Evolutionary conservation across 2,797 vertebrate species (phyloP).

Genomic region (Thamnophis elegans): DNA sequence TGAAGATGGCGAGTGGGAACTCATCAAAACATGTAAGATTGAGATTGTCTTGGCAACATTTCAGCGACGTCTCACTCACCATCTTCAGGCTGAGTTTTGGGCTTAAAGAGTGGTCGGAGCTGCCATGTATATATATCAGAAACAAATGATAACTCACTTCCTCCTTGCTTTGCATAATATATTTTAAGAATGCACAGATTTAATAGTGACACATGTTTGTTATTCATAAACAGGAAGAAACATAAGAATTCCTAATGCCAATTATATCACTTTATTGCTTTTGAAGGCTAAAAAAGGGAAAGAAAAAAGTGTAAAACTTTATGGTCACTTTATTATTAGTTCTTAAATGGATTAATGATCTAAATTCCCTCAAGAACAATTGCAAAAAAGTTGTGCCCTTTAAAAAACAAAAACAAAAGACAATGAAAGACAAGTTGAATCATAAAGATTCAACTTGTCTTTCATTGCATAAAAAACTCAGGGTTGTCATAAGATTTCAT

Average conservation of each 20-base stretch:
- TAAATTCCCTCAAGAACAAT: slow-evolving; percentile 49
- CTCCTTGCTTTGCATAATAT: slow-evolving; percentile 39
- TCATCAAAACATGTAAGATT: no score
- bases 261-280: slow-evolving; percentile 46
- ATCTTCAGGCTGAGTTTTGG: no score
- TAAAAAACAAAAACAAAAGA: slow-evolving; percentile 7
- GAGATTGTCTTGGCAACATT: no score
- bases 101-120: no score
- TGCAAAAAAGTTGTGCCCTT: slow-evolving; percentile 25
- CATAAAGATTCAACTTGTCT: neutral
- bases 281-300: slow-evolving; percentile 55
- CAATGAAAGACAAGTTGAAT: neutral
- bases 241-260: slow-evolving; percentile 62
- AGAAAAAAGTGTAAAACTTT: slow-evolving; percentile 42
- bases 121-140: neutral
- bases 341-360: slow-evolving; percentile 61
- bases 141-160: slow-evolving; percentile 12
- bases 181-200: slow-evolving; percentile 50
- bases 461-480: no score
- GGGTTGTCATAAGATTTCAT: slow-evolving; percentile 24
- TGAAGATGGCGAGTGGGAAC: no score
- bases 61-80: no score
- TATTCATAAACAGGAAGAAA: slow-evolving; percentile 36
- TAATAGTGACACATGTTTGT: slow-evolving; percentile 27
- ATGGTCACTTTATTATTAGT: slow-evolving; percentile 48